Evolutionary conservation across 2,888 invertebrate species (phyloP).

Genomic region (Eupithecia subumbrata): DNA sequence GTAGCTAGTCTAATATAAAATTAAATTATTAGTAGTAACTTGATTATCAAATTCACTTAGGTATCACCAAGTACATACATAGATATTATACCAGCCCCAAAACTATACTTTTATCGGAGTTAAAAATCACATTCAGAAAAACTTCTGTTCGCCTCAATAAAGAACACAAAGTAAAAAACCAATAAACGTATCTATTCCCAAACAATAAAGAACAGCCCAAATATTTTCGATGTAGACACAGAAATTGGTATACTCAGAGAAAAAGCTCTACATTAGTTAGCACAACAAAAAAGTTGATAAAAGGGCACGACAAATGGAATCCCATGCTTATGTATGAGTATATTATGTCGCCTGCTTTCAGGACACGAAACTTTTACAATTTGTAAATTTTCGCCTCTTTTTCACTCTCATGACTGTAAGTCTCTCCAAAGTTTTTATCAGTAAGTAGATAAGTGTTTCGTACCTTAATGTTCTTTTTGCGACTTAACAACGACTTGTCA

Average conservation of each 20-base stretch:
- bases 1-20: neutral
- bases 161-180: neutral
- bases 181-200: neutral
- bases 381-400: conserved; percentile 38
- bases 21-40: neutral
- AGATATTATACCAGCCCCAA: neutral
- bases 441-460: conserved; percentile 23
- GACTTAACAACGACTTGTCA: neutral
- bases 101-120: neutral
- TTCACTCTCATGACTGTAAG: conserved; percentile 27
- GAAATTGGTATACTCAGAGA: conserved; percentile 2
- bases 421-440: conserved; percentile 19
- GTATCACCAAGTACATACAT: neutral
- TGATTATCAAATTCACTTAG: neutral
- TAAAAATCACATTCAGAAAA: neutral
- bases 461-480: conserved; percentile 18
- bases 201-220: neutral
- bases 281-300: conserved; percentile 41
- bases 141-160: neutral
- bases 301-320: conserved; percentile 38
- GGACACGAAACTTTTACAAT: conserved; percentile 40
- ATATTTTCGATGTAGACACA: neutral
- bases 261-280: conserved; percentile 23
- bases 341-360: conserved; percentile 40
- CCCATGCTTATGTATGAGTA: conserved; percentile 42